Evolutionary conservation across 2,797 vertebrate species (phyloP).

Genomic region (Sebastes trivittatus): DNA sequence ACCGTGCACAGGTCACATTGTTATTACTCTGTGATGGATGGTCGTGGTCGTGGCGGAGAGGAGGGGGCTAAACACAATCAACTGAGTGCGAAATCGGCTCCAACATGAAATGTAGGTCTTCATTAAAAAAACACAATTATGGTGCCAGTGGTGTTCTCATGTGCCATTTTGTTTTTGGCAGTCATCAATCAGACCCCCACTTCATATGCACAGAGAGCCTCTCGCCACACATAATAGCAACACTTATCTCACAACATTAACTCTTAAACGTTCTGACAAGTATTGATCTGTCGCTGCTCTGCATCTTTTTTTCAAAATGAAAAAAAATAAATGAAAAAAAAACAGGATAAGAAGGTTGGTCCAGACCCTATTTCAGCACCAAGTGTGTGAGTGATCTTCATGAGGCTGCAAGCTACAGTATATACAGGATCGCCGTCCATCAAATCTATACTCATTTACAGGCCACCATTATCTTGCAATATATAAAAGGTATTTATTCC

Average conservation of each 20-base stretch:
- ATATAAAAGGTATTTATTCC: constrained; percentile 70
- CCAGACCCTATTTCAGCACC: neutral
- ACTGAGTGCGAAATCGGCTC: constrained; percentile 76
- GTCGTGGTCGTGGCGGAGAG: neutral
- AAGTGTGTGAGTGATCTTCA: neutral
- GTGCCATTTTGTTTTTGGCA: constrained; percentile 71
- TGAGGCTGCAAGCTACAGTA: neutral
- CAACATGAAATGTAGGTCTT: constrained; percentile 67
- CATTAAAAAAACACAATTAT: constrained; percentile 77
- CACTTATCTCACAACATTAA: constrained; percentile 70
- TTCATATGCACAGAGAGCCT: constrained; percentile 59
- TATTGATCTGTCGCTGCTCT: constrained; percentile 45
- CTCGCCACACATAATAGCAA: constrained; percentile 55
- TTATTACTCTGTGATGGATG: constrained; percentile 69
- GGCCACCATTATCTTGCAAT: constrained; percentile 50
- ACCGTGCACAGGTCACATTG: constrained; percentile 34
- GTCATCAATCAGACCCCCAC: constrained; percentile 75
- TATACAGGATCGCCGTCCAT: constrained; percentile 6
- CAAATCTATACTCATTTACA: constrained; percentile 48
- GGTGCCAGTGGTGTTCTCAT: constrained; percentile 54
- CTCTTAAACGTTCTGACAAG: constrained; percentile 63
- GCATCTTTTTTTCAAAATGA: constrained; percentile 31
- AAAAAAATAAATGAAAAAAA: neutral
- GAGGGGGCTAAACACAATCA: constrained; percentile 60
- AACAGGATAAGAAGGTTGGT: neutral